Percentiles rank a stretch among this genome's conserved stretches.
Conservation (phyloP, 2,888 invertebrate genomes). For the Tetragnatha montana region DNA sequence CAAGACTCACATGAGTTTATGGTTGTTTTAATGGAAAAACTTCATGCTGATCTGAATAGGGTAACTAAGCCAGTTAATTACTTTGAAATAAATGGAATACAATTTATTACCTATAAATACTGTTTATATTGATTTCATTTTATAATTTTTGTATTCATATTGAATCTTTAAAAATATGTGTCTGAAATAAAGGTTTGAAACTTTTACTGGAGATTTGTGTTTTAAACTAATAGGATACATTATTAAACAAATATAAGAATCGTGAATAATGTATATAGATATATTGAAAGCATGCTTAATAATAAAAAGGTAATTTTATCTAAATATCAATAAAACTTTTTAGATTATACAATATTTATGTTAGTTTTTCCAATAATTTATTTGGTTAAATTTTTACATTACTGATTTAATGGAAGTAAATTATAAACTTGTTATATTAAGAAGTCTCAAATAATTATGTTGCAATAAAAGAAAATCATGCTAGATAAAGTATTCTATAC, state of each 20-base stretch:
- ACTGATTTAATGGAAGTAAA: too few species aligned
- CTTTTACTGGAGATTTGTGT: too few species aligned
- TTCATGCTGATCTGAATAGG: slow-evolving; percentile 88
- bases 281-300: too few species aligned
- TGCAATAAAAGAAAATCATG: not conserved
- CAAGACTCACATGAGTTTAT: slow-evolving; percentile 95
- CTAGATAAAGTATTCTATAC: not conserved
- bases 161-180: not conserved
- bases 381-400: not conserved
- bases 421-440: too few species aligned
- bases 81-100: not conserved
- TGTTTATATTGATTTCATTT: not conserved
- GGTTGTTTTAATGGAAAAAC: slow-evolving; percentile 89
- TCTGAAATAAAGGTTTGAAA: too few species aligned
- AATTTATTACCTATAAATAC: not conserved
- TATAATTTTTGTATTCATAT: not conserved
- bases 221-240: too few species aligned
- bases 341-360: too few species aligned
- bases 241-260: too few species aligned
- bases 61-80: slow-evolving; percentile 74
- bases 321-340: too few species aligned
- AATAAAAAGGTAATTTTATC: too few species aligned
- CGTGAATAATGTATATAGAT: too few species aligned
- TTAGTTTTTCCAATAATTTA: not conserved
- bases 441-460: too few species aligned